Conservation (phyloP, 2,888 invertebrate genomes). For the Acholoe squamosa region DNA sequence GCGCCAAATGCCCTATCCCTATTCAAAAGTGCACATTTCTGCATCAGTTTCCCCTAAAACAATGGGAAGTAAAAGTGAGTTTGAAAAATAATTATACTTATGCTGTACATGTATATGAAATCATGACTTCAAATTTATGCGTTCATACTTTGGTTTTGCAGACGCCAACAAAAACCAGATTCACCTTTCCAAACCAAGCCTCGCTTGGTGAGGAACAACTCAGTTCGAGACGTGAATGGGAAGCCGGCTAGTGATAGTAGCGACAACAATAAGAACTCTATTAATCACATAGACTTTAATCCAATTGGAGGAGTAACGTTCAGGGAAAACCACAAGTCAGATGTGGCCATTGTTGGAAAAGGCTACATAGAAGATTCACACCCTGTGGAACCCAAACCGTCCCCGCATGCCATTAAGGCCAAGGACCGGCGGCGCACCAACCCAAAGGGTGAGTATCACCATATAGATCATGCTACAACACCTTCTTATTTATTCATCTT, state of each 20-base stretch:
- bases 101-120: too few species aligned
- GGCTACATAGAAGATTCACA: constrained; percentile 79
- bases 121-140: too few species aligned
- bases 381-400: constrained; percentile 65
- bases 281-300: constrained; percentile 63
- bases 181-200: constrained; percentile 77
- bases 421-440: constrained; percentile 69
- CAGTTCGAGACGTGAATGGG: constrained; percentile 38
- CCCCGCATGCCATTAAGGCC: constrained; percentile 70
- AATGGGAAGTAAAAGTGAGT: too few species aligned
- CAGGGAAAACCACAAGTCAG: constrained; percentile 78
- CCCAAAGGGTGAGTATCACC: neutral
- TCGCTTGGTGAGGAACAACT: constrained; percentile 64
- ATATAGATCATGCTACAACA: neutral
- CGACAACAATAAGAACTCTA: constrained; percentile 31
- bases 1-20: too few species aligned
- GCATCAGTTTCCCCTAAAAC: too few species aligned
- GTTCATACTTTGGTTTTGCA: too few species aligned
- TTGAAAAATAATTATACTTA: too few species aligned
- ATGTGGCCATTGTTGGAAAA: constrained; percentile 80
- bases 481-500: neutral
- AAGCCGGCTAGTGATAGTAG: neutral
- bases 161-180: constrained; percentile 71
- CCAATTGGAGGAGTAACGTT: constrained; percentile 79
- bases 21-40: too few species aligned